Evolutionary conservation across 2,888 invertebrate genomes (phyloP).

Genomic region (Belgica antarctica): DNA sequence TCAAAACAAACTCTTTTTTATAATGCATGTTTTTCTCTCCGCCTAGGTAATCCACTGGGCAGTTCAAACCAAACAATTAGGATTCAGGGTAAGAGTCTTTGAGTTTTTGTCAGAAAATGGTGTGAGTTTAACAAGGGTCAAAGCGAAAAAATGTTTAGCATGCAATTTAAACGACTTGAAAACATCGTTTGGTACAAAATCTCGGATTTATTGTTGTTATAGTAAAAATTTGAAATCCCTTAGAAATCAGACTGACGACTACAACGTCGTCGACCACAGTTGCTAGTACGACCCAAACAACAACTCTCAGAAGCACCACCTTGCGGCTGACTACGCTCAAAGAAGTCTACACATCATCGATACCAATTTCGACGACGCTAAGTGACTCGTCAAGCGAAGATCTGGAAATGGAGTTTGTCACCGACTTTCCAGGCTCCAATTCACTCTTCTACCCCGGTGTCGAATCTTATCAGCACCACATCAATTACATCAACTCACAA

Average conservation of each 20-base stretch:
- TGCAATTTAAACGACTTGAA: no score
- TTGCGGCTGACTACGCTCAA: no score
- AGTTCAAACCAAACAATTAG: conserved; percentile 4
- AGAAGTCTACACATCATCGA: not conserved
- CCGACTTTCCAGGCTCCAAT: conserved; percentile 4
- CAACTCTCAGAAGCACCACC: not conserved
- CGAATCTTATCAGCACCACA: conserved; percentile 27
- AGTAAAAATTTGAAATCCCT: no score
- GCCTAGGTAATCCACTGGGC: not conserved
- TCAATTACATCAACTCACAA: conserved; percentile 25
- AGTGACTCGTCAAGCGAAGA: not conserved
- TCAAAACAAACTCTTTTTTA: no score
- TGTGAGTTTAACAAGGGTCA: no score
- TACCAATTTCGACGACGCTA: not conserved
- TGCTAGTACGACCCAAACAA: conserved; percentile 6
- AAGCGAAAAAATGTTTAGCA: no score
- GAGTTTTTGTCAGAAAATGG: no score
- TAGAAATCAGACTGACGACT: conserved; percentile 16
- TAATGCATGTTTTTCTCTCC: not conserved
- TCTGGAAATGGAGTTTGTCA: not conserved
- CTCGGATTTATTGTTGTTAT: not conserved
- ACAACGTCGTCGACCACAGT: not conserved
- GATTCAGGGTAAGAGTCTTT: not conserved
- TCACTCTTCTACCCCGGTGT: conserved; percentile 7
- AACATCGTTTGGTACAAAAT: not conserved